Conservation (phyloP, 2,888 invertebrate genomes). For the Neoitamus cyanurus region DNA sequence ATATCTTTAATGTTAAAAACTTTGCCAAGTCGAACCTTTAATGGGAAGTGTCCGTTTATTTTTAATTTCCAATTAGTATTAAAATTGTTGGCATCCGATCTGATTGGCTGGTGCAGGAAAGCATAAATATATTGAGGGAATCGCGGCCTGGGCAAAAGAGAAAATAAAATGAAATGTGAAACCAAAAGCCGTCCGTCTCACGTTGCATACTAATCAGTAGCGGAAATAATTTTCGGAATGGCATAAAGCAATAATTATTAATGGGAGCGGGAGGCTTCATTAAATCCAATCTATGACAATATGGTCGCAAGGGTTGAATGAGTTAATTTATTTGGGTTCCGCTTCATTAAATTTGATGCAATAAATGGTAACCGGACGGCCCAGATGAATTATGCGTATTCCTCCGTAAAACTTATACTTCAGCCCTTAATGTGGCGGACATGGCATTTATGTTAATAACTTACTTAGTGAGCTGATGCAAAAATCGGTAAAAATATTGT, state of each 20-base stretch:
- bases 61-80: too few species aligned
- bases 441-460: neutral
- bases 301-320: neutral
- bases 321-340: conserved; percentile 16
- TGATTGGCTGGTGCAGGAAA: neutral
- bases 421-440: neutral
- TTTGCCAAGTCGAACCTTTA: too few species aligned
- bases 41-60: too few species aligned
- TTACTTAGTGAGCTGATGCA: neutral
- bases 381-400: neutral
- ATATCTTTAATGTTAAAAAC: too few species aligned
- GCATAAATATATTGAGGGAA: neutral
- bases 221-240: neutral
- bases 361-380: neutral
- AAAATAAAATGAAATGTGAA: neutral
- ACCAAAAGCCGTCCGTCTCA: neutral
- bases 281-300: conserved; percentile 23
- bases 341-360: conserved; percentile 12
- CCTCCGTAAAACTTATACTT: neutral
- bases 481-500: neutral
- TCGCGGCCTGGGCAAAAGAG: neutral
- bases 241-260: conserved; percentile 17
- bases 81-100: neutral
- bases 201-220: neutral
- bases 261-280: neutral